Conservation (phyloP, 2,113 vertebrate genomes). For the Chaetops frenatus region DNA sequence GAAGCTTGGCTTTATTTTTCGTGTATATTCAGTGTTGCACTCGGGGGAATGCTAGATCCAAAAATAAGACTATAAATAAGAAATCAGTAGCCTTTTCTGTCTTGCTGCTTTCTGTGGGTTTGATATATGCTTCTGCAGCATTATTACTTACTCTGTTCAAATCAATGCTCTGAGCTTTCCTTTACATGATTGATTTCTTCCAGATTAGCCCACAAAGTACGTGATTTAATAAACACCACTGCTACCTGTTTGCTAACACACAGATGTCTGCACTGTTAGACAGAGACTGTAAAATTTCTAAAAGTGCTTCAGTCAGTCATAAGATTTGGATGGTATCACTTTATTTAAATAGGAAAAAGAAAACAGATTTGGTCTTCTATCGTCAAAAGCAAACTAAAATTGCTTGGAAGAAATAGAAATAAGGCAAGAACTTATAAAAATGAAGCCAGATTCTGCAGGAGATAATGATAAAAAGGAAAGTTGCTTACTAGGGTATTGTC, state of each 20-base stretch:
- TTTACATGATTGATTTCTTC: slow-evolving; percentile 74
- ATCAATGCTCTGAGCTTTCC: slow-evolving; percentile 76
- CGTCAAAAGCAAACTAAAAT: background rate
- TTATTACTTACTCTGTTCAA: slow-evolving; percentile 78
- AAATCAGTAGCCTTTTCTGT: slow-evolving; percentile 76
- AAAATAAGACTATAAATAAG: slow-evolving; percentile 81
- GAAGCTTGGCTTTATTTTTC: slow-evolving; percentile 55
- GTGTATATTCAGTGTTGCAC: slow-evolving; percentile 49
- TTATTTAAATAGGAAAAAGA: background rate
- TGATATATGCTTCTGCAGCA: slow-evolving; percentile 76
- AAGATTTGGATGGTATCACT: background rate
- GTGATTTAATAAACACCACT: slow-evolving; percentile 69
- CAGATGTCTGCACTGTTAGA: background rate
- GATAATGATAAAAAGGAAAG: background rate
- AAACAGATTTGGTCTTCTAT: background rate
- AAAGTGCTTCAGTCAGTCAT: background rate
- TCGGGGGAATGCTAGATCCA: slow-evolving; percentile 60
- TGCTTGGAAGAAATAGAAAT: background rate
- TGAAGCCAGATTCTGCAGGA: background rate
- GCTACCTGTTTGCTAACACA: slow-evolving; percentile 40
- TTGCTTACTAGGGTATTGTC: background rate
- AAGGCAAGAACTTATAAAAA: background rate
- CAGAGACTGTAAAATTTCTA: background rate
- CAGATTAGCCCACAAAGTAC: slow-evolving; percentile 58
- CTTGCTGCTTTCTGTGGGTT: slow-evolving; percentile 67